Percentiles rank a stretch among this genome's conserved stretches.
Conservation (phyloP, 30 jellyfish, hydroid and myxozoan genomes). For the Chrysaora quinquecirrha region DNA sequence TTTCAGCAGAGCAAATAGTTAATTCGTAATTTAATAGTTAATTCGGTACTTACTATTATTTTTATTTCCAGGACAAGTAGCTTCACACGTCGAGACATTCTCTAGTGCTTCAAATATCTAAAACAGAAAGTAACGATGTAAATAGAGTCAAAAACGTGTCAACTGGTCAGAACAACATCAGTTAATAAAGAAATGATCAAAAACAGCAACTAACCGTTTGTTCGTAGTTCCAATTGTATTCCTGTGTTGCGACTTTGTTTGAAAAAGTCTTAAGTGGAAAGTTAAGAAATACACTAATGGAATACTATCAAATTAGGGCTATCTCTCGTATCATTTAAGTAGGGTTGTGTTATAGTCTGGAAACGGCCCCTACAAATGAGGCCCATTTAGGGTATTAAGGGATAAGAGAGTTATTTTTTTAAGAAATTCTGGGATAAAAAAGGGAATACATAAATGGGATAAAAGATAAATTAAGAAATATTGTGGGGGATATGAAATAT, state of each 20-base stretch:
- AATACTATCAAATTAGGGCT: too few relatives aligned
- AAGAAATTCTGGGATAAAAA: too few relatives aligned
- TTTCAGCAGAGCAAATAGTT: too few relatives aligned
- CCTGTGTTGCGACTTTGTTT: background rate
- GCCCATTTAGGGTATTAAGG: too few relatives aligned
- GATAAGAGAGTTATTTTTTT: too few relatives aligned
- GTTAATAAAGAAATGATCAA: background rate
- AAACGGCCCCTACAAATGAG: too few relatives aligned
- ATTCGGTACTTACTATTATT: slow-evolving; percentile 16
- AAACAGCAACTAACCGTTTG: slow-evolving; percentile 25
- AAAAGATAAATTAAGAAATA: too few relatives aligned
- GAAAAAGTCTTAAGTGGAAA: slow-evolving; percentile 11
- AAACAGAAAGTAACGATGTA: background rate
- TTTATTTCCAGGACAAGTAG: slow-evolving; percentile 42
- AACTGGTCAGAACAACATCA: background rate
- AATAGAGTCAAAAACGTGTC: background rate
- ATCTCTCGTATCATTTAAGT: too few relatives aligned
- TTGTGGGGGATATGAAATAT: too few relatives aligned
- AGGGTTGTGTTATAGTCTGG: too few relatives aligned
- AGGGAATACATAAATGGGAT: too few relatives aligned
- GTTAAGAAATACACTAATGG: slow-evolving; percentile 1
- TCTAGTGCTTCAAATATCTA: slow-evolving; percentile 63
- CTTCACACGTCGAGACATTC: slow-evolving; percentile 22
- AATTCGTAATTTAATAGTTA: too few relatives aligned
- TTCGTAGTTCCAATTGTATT: slow-evolving; percentile 34